Base-by-base conservation (phyloP, 92 coral and sea anemone genomes). In the Phenganax stokvisi region DNA sequence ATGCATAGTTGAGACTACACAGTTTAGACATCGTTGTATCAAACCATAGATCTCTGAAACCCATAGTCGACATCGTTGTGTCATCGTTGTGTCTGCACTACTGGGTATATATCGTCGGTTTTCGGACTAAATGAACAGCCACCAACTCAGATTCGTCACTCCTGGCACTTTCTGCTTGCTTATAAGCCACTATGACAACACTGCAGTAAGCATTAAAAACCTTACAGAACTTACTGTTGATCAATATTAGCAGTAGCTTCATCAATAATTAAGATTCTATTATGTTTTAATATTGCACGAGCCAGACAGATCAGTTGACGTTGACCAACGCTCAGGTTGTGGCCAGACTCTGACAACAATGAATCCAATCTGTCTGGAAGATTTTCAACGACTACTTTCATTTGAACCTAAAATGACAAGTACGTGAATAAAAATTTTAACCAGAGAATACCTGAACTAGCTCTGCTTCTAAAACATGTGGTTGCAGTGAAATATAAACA, bases 221-320 rank as follows among this genome's bases (percentile, higher is more conserved):
- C 47, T 37, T 37, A 37, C 47, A 37, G 9, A 54, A 74, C 97
- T 83, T 86, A 93, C 97, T 75, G 90, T 37, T 88, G 87, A 83
- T 93, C 97, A 66, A 93, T 90, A 20, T 89, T 91, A 60, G 96
- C 92, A 29, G 92, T 91, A 6, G 93, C 97, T 80, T 92, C 97
- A 61, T 93, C 96, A 56, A 93, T 83, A 37, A 91, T 74, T 51
- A 93, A 80, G 44, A 93, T 91, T 58, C 74, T 87, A 69, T 91
- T 93, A 31, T 82, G 89, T 51, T 87, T 83, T 11, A 93, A 85
- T 71, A 93, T 74, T 9, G 97, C 97, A 69, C 97, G 96, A 84
- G 97, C 89, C 55, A 93, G 84, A 86, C 96, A 93, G 30, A 93
- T 80, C n/a, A 93, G 89, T 63, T 91, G 97, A 81, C 97, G 96